These are phyloP conservation scores for Drosophila nr. perissopoda DNA, from an alignment of 2,888 invertebrate species.

Conservation along the genomic window DNA sequence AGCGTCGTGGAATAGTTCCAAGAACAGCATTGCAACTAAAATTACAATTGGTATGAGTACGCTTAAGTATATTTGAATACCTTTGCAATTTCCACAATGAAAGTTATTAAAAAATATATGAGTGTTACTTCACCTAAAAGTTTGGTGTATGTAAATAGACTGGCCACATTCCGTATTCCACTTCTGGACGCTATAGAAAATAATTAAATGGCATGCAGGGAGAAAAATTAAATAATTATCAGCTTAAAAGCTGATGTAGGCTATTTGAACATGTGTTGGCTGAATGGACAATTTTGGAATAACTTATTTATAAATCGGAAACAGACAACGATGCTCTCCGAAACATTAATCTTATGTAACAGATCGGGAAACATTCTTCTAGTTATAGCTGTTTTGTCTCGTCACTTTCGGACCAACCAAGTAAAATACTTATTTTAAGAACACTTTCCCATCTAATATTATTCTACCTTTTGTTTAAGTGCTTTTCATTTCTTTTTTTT, in stretches of 20 bases:
- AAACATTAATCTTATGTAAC: neutral
- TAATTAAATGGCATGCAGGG: neutral
- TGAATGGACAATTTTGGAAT: neutral
- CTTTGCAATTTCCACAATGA: neutral
- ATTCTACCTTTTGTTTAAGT: neutral
- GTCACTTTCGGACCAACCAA: neutral
- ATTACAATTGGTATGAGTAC: neutral
- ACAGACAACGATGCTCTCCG: neutral
- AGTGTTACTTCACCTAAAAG: neutral
- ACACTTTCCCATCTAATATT: neutral
- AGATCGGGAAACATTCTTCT: neutral
- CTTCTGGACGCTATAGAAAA: neutral
- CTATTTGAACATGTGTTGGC: neutral
- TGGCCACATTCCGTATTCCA: neutral
- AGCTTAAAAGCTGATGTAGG: neutral
- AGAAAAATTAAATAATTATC: neutral
- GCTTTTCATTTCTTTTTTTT: neutral
- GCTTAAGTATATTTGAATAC: constrained; percentile 1
- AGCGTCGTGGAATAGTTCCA: neutral
- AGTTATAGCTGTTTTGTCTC: neutral
- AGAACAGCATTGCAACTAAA: constrained; percentile 1
- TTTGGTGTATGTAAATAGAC: neutral
- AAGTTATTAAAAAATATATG: constrained; percentile 5
- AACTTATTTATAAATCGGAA: neutral
- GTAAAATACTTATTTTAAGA: neutral